Base-by-base conservation (phyloP, 2,113 vertebrate species). In the Sylvicapra grimmia region DNA sequence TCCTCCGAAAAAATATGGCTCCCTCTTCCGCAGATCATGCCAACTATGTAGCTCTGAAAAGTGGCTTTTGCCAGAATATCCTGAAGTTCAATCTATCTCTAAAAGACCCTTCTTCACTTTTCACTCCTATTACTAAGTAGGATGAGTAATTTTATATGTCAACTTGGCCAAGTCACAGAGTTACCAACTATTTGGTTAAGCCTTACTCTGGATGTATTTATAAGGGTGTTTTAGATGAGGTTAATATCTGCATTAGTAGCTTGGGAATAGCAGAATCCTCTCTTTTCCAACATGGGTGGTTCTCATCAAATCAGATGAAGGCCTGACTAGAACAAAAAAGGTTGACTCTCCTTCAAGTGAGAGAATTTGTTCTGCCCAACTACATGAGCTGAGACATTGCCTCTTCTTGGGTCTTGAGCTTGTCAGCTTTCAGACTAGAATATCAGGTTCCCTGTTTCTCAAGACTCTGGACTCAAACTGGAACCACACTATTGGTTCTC, bases 1-100 rank as follows among this genome's bases (percentile, higher is more conserved):
- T 96, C 79, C 40, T 94, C 33, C 65, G 33, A 58, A 97, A 97
- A 93, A 97, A 89, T 82, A 72, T 53, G 77, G 8, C 61, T 96
- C n/a, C 29, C 15, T 93, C 29, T 72, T 0, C 19, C 29, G 33
- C 44, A 94, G 80, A 96, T 65, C 27, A 89, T 49, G 15, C 27
- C 77, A 68, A 49, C 8, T 88, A 49, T 82, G 44, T 85, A 92
- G 19, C 19, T 89, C 31, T 90, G 80, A 94, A 82, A 80, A 95
- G 40, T 0, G 61, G 19, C 80, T 93, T 93, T 54, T 91, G 40
- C 21, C 25, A 59, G 16, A 36, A 14, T 65, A 79, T 54, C 31
- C 15, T 61, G 33, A 31, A 44, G 36, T 88, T 86, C 29, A 68
- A n/a, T 68, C 54, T 51, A 49, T 47, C 18, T 90, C 75, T 88